Base-by-base conservation (phyloP, 2,113 vertebrate genomes). In the Rafetus swinhoei region DNA sequence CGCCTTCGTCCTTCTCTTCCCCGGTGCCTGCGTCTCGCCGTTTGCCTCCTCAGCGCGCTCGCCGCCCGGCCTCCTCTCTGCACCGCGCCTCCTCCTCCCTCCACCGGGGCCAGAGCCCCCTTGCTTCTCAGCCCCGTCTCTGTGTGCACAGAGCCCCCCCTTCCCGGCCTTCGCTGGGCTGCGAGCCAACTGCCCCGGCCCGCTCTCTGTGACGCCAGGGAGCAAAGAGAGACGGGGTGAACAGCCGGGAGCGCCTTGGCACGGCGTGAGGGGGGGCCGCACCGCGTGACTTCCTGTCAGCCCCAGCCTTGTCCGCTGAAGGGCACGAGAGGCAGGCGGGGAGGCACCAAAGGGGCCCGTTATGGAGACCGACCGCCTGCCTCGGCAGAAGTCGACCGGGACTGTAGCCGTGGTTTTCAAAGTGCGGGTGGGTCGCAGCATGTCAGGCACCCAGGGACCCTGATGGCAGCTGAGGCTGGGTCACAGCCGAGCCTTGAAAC, bases 311-410 rank as follows among this genome's bases (percentile, higher is more conserved):
- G 92, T 93, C 82, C 86, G 86, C 87, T 90, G 91, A 95, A 94
- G 86, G 88, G 6, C 89, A 45, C 27, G 65, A 2, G 53, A 80
- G 81, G 85, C 93, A 87, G 90, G 79, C 90, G 92, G 94, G 7
- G 32, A 95, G 97, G 93, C 95, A 45, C 0, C 86, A 74, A 82
- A 91, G 92, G 84, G 1, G 19, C 53, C 76, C 91, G 95, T 93
- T 91, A 91, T 90, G 83, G 92, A 85, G 89, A 89, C 81, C 1
- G 77, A 85, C 59, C 19, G 1, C 60, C 94, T 83, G 90, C 0
- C 5, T 95, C 96, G 93, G 97, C 96, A 90, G 11, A 22, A 90
- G 15, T 5, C 54, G 39, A 45, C 39, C 39, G 39, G 39, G 39
- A 45, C 39, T 45, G 39, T 45, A 45, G 39, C 39, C 39, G 39